phyloP scores from a whole-genome alignment of 2,888 invertebrate genomes.

The Bombylius discolor region DNA sequence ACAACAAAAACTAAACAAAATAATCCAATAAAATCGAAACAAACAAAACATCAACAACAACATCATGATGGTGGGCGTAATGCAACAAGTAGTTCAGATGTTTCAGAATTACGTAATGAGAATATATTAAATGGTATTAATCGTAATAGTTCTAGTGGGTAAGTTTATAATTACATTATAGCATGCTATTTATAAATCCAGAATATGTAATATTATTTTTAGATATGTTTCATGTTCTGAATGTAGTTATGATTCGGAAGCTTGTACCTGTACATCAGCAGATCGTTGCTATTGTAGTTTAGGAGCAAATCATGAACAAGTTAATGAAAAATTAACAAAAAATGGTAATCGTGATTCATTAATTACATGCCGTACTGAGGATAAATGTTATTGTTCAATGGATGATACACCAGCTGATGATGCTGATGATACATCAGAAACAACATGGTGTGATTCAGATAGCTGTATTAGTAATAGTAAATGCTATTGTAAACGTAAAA shows the following conservation, averaged over 20 bases:
- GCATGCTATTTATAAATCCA: not conserved
- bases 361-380: slow-evolving; percentile 38
- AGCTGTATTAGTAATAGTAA: slow-evolving; percentile 79
- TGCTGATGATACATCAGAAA: slow-evolving; percentile 34
- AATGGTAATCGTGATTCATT: slow-evolving; percentile 27
- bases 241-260: slow-evolving; percentile 73
- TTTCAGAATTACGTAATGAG: slow-evolving; percentile 47
- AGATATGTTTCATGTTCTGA: slow-evolving; percentile 76
- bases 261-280: slow-evolving; percentile 59
- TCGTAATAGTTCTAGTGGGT: slow-evolving; percentile 50
- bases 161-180: slow-evolving; percentile 16
- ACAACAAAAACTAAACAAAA: slow-evolving; percentile 18
- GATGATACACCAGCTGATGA: slow-evolving; percentile 40
- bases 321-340: slow-evolving; percentile 16
- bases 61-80: slow-evolving; percentile 40
- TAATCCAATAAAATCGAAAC: slow-evolving; percentile 19
- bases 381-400: slow-evolving; percentile 52
- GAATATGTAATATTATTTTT: not conserved
- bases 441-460: slow-evolving; percentile 62
- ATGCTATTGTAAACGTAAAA: slow-evolving; percentile 55
- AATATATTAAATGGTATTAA: slow-evolving; percentile 45
- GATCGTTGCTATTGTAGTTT: slow-evolving; percentile 80
- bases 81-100: slow-evolving; percentile 49
- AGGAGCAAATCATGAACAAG: slow-evolving; percentile 40
- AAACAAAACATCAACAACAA: slow-evolving; percentile 8